Evolutionary conservation across 1,140 invertebrate genomes (phyloP).

Genomic region (Bombus ignitus): DNA sequence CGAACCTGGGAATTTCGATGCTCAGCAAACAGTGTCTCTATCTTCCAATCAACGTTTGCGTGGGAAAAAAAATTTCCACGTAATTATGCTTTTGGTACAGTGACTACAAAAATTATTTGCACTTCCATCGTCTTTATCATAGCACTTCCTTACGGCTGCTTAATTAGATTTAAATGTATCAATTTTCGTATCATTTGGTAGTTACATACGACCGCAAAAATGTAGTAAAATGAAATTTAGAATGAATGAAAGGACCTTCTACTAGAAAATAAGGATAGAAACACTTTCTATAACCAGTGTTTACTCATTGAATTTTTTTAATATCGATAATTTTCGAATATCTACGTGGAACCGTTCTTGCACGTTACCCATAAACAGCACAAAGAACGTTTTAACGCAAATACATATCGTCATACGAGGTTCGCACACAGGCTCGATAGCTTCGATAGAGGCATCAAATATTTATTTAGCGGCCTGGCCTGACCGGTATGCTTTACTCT

Average conservation of each 20-base stretch:
- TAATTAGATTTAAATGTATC: neutral
- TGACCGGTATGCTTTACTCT: slow-evolving; percentile 41
- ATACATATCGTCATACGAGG: slow-evolving; percentile 18
- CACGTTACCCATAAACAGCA: slow-evolving; percentile 15
- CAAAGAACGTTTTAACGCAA: slow-evolving; percentile 47
- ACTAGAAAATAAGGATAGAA: too few relatives aligned
- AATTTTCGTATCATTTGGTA: neutral
- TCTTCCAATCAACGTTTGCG: neutral
- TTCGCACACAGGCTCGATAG: slow-evolving; percentile 34
- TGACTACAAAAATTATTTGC: neutral
- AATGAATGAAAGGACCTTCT: too few relatives aligned
- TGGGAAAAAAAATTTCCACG: too few relatives aligned
- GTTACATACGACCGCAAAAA: neutral
- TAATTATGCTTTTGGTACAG: neutral
- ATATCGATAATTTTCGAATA: neutral
- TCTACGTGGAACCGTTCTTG: neutral
- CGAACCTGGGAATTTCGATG: slow-evolving; percentile 56
- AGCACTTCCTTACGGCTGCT: neutral
- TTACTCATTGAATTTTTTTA: neutral
- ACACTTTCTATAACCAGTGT: neutral
- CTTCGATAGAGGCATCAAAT: slow-evolving; percentile 51
- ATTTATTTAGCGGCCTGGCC: slow-evolving; percentile 53
- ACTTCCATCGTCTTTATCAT: neutral
- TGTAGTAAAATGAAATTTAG: neutral
- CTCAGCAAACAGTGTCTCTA: slow-evolving; percentile 48